Conservation (phyloP, 2,113 vertebrate species). For the Hemiprocne comata region DNA sequence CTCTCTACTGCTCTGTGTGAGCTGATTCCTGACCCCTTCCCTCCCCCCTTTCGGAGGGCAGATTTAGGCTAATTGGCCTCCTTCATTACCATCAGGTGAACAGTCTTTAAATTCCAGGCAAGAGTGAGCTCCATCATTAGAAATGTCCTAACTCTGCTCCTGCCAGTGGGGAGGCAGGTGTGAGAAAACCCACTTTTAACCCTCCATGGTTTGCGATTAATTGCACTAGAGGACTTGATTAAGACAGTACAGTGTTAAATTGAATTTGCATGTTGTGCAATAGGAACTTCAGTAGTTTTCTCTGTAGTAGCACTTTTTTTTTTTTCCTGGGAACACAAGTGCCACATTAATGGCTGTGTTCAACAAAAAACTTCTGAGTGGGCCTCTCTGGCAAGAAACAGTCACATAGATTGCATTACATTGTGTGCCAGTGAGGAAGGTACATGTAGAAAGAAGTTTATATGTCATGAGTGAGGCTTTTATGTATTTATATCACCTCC, state of each 20-base stretch:
- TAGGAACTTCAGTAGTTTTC: not conserved
- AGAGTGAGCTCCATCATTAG: conserved; percentile 1
- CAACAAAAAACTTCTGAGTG: conserved; percentile 18
- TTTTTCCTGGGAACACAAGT: not conserved
- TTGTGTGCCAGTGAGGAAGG: conserved; percentile 32
- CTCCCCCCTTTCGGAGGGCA: not conserved
- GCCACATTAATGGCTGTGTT: conserved; percentile 31
- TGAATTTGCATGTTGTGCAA: not conserved
- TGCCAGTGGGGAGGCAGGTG: conserved; percentile 49
- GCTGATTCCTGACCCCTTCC: not conserved
- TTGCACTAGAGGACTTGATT: not conserved
- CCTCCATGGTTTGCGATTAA: not conserved
- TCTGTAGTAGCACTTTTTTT: not conserved
- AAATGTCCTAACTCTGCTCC: not conserved
- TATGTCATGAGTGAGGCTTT: not conserved
- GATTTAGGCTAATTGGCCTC: conserved; percentile 76
- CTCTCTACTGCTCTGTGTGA: conserved; percentile 52
- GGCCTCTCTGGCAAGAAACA: conserved; percentile 24
- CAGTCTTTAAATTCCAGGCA: conserved; percentile 36
- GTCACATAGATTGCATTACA: not conserved
- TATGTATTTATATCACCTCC: conserved; percentile 49
- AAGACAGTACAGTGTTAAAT: not conserved
- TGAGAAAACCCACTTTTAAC: not conserved
- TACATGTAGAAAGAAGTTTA: conserved; percentile 3
- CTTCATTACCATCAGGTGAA: conserved; percentile 80